Evolutionary conservation across 2,113 vertebrate species (phyloP), one percentile per base, ranked within the genome.

Genomic region (Hucho hucho): DNA sequence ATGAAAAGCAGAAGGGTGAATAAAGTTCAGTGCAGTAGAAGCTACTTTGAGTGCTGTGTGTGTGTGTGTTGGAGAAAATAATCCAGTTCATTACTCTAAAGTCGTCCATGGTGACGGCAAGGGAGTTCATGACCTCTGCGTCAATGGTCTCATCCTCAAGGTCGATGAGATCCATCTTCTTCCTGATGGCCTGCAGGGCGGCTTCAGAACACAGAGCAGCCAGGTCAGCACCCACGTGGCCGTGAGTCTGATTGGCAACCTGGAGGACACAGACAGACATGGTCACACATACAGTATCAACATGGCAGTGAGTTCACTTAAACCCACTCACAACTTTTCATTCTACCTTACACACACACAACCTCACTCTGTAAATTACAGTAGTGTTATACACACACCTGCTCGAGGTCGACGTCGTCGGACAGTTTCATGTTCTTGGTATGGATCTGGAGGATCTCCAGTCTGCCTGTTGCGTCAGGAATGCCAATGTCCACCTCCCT

Each of bases 151-250:
- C 95, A 71, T 96, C 95, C 77, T 96, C 95, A 24, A 96, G 74
- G 81, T 96, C 95, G 79, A 96, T 96, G 68, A 96, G 94, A 86
- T 96, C 95, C 95, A 97, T 97, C 89, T 97, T 97, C 88, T 97
- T 96, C 75, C 95, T 92, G 84, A 97, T 97, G 70, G 95, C 95
- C 81, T 97, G 95, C 74, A 97, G 92, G 68, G 95, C 95, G 53
- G 95, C 95, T 87, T 97, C 95, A 0, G 95, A 97, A 86, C 95
- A 97, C 72, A 97, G 91, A 61, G 95, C 95, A 75, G 95, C 95
- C 87, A 97, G 89, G 83, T 97, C 95, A 77, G 95, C 95, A 18
- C 95, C 95, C 46, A 97, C 95, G 67, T 97, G 95, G 59, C 95
- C 95, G 49, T 97, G 95, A 78, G 95, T 97, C 83, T 96, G 95